phyloP scores from a whole-genome alignment of 2,113 vertebrate species.

The Oryzias curvinotus region DNA sequence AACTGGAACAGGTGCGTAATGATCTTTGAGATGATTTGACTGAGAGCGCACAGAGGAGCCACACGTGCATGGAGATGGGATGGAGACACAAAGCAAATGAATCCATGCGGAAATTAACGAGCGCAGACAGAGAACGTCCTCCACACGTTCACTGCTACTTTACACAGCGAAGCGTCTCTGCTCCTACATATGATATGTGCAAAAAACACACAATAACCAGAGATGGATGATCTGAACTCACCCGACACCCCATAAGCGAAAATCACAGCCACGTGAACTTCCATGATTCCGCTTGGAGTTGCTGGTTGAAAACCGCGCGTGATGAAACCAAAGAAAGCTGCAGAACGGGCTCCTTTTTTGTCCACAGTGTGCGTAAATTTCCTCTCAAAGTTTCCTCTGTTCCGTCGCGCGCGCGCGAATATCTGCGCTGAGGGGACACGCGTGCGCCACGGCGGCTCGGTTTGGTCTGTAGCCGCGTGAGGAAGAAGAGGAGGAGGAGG shows the following conservation, averaged over 20 bases:
- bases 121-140: no score
- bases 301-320: not conserved
- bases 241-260: slow-evolving; percentile 53
- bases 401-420: not conserved
- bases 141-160: not conserved
- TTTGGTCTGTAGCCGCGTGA: slow-evolving; percentile 14
- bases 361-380: slow-evolving; percentile 24
- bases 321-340: not conserved
- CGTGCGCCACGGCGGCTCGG: slow-evolving; percentile 5
- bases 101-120: no score
- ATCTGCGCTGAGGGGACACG: not conserved
- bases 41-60: no score
- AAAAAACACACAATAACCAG: no score
- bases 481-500: not conserved
- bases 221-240: slow-evolving; percentile 45
- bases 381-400: slow-evolving; percentile 27
- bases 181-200: no score
- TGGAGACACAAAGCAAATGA: no score
- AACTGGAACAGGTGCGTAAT: no score
- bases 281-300: slow-evolving; percentile 35
- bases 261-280: slow-evolving; percentile 51
- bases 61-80: no score
- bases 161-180: not conserved
- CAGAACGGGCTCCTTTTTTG: not conserved
- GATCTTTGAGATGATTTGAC: no score